phyloP scores from a whole-genome alignment of 2,888 invertebrate genomes.

The Campopleginae sp. region DNA sequence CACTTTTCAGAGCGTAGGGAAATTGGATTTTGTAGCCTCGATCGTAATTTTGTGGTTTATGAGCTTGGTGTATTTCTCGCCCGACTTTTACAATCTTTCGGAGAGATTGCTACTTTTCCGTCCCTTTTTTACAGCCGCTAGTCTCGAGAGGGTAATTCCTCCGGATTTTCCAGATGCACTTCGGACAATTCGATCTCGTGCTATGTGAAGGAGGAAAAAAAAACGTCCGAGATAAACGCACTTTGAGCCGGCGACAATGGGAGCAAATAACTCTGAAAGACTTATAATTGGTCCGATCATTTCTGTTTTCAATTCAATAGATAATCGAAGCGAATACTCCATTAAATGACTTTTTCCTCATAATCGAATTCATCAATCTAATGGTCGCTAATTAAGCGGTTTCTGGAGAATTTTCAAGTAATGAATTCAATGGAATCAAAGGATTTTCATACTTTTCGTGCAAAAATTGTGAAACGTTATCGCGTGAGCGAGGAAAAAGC shows the following conservation, averaged over 20 bases:
- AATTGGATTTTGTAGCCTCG: constrained; percentile 39
- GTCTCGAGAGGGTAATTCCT: constrained; percentile 22
- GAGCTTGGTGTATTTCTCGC: constrained; percentile 39
- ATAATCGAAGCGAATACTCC: not conserved
- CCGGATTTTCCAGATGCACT: constrained; percentile 18
- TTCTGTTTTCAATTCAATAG: not conserved
- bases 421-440: not conserved
- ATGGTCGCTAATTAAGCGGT: not conserved
- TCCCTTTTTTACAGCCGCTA: constrained; percentile 17
- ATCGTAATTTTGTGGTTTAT: constrained; percentile 57
- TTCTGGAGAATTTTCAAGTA: not conserved
- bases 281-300: not conserved
- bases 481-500: not conserved
- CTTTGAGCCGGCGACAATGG: not conserved
- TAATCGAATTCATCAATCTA: not conserved
- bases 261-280: not conserved
- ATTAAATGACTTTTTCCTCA: not conserved
- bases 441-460: not conserved
- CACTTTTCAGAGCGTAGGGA: constrained; percentile 40
- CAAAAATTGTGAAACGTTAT: not conserved
- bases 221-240: not conserved
- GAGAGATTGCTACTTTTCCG: constrained; percentile 12
- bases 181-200: constrained; percentile 43
- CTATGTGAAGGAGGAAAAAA: not conserved
- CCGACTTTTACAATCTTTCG: constrained; percentile 58